A percentile compares a stretch with the other conserved stretches of the same genome.
Conservation (phyloP, 92 coral and sea anemone genomes). For the Epizoanthus stellaris region DNA sequence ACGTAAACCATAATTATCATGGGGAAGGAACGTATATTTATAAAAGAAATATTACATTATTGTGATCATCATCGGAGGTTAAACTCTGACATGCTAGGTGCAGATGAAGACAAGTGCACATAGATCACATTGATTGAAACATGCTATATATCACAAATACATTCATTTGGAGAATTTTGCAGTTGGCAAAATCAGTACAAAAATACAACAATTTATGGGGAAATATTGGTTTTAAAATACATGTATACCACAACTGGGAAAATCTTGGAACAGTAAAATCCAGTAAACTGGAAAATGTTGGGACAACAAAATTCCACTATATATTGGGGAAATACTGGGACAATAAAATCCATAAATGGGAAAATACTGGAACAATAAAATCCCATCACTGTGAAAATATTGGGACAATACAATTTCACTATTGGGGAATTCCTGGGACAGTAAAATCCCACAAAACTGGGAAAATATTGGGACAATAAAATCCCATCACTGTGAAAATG, state of each 20-base stretch:
- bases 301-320: neutral
- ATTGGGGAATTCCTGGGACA: conserved; percentile 40
- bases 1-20: neutral
- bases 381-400: neutral
- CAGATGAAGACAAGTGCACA: too few relatives aligned
- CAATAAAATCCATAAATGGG: too few relatives aligned
- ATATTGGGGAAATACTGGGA: conserved; percentile 32
- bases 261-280: neutral
- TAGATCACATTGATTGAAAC: too few relatives aligned
- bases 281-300: neutral
- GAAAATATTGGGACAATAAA: neutral
- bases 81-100: too few relatives aligned
- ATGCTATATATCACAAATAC: too few relatives aligned
- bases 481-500: too few relatives aligned
- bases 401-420: neutral
- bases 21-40: neutral
- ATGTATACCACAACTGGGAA: neutral
- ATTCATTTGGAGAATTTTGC: too few relatives aligned
- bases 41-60: neutral
- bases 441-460: conserved; percentile 13
- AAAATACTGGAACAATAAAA: neutral
- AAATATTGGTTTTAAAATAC: neutral
- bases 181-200: too few relatives aligned
- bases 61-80: too few relatives aligned
- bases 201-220: conserved; percentile 13